Base-by-base conservation (phyloP, 1,140 invertebrate species). In the Trichomalopsis sarcophagae region DNA sequence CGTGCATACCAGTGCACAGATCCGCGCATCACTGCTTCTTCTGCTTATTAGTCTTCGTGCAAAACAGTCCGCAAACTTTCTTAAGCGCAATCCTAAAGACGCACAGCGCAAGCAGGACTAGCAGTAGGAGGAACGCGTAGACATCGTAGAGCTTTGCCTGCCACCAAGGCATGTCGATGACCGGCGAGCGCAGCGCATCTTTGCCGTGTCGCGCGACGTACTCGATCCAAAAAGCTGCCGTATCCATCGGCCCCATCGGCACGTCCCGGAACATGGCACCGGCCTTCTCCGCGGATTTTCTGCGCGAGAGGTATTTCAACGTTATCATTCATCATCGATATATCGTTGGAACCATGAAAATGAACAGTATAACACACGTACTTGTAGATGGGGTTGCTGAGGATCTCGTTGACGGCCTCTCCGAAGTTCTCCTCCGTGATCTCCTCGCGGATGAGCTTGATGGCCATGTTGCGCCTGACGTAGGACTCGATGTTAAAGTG, bases 401-500 rank as follows among this genome's bases (percentile, higher is more conserved):
- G 44, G 0, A 94, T 85, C 14, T 88, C 91, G 0, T 89, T 86
- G 0, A 94, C 85, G 2, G 89, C 85, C 3, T 87, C 44, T 7
- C 83, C 83, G 10, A 94, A 88, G 0, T 85, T 84, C 6, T 92
- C 75, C 4, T 91, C 87, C 27, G 89, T 91, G 0, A 95, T 87
- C 27, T 91, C 90, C 0, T 88, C 81, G 17, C 91, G 88, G 75
- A 92, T 87, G 10, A 95, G 44, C 0, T 66, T 11, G 13, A 91
- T 82, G 0, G 90, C 90, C 27, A 90, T 78, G 68, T 89, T 89
- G 30, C 83, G 83, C 13, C 83, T 44, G 5, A 80, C 87, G 21
- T 88, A 89, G 6, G 50, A 81, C 9, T 87, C 73, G 0, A 89
- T 95, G 1, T 94, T 93, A 66, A 94, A 93, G 89, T 96, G 95